Evolutionary conservation across 2,888 invertebrate species (phyloP).

Genomic region (Tridacna crocea): DNA sequence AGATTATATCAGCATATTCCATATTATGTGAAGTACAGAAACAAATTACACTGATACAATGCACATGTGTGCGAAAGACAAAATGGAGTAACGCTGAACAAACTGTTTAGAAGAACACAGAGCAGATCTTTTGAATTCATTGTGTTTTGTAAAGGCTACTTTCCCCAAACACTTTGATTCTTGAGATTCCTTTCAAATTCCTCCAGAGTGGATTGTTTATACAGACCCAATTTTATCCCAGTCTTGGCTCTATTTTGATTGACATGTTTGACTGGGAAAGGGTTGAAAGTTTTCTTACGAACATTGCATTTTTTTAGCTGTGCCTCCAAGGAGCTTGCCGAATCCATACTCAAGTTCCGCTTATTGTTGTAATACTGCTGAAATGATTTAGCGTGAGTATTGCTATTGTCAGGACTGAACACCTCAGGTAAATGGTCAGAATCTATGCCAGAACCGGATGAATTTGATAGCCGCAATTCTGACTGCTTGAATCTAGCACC

Average conservation of each 20-base stretch:
- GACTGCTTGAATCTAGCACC: slow-evolving; percentile 7
- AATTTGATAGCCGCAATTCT: slow-evolving; percentile 9
- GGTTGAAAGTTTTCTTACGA: slow-evolving; percentile 77
- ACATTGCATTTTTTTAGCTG: slow-evolving; percentile 43
- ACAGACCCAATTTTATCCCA: slow-evolving; percentile 82
- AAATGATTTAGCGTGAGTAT: slow-evolving; percentile 48
- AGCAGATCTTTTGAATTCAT: background rate
- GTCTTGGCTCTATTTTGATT: slow-evolving; percentile 80
- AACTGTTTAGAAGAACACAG: too few species aligned
- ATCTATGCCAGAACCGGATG: slow-evolving; percentile 28
- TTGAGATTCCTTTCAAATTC: slow-evolving; percentile 69
- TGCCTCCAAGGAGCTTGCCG: slow-evolving; percentile 35
- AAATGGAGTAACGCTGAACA: too few species aligned
- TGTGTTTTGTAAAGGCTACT: slow-evolving; percentile 30
- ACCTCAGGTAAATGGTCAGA: slow-evolving; percentile 26
- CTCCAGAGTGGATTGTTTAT: slow-evolving; percentile 76
- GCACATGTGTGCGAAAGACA: too few species aligned
- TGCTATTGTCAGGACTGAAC: slow-evolving; percentile 24
- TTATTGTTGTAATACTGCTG: slow-evolving; percentile 65
- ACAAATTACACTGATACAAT: too few species aligned
- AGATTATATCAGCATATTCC: too few species aligned
- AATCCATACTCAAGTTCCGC: slow-evolving; percentile 46
- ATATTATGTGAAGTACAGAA: too few species aligned
- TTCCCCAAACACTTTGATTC: slow-evolving; percentile 65
- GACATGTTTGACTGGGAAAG: slow-evolving; percentile 81